Conservation (phyloP, 2,888 invertebrate genomes). For the Ochropleura leucogaster region DNA sequence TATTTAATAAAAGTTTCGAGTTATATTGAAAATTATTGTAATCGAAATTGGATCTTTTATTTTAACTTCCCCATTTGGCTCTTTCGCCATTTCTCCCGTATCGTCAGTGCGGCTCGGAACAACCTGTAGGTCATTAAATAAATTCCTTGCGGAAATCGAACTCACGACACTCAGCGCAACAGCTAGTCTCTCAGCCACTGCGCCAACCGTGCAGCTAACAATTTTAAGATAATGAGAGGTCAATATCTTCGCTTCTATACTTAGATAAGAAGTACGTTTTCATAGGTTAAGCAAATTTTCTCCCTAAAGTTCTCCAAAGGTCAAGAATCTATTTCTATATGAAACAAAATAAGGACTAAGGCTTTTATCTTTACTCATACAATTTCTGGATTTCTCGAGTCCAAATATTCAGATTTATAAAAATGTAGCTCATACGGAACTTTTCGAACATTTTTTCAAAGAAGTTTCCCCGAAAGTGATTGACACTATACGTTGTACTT, state of each 20-base stretch:
- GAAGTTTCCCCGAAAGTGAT: slow-evolving; percentile 8
- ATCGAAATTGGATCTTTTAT: too few relatives aligned
- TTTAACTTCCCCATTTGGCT: too few relatives aligned
- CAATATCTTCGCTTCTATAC: background rate
- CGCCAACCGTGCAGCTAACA: too few relatives aligned
- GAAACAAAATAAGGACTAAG: background rate
- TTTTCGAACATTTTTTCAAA: slow-evolving; percentile 19
- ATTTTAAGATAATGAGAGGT: too few relatives aligned
- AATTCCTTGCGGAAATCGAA: too few relatives aligned
- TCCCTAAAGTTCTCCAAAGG: background rate
- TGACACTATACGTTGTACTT: slow-evolving; percentile 38
- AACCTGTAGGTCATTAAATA: too few relatives aligned
- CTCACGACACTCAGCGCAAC: too few relatives aligned
- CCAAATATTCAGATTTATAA: slow-evolving; percentile 32
- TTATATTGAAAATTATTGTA: too few relatives aligned
- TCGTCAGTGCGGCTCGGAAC: too few relatives aligned
- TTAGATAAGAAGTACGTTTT: background rate
- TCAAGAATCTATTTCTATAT: background rate
- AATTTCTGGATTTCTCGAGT: background rate
- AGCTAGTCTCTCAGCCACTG: too few relatives aligned
- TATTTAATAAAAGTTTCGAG: background rate
- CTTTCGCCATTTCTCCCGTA: too few relatives aligned
- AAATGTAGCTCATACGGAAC: slow-evolving; percentile 23
- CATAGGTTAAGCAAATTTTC: background rate
- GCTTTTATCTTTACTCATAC: background rate